Evolutionary conservation across 2,797 vertebrate genomes (phyloP), one percentile per base, ranked within the genome.

Genomic region (Urocyon cinereoargenteus): DNA sequence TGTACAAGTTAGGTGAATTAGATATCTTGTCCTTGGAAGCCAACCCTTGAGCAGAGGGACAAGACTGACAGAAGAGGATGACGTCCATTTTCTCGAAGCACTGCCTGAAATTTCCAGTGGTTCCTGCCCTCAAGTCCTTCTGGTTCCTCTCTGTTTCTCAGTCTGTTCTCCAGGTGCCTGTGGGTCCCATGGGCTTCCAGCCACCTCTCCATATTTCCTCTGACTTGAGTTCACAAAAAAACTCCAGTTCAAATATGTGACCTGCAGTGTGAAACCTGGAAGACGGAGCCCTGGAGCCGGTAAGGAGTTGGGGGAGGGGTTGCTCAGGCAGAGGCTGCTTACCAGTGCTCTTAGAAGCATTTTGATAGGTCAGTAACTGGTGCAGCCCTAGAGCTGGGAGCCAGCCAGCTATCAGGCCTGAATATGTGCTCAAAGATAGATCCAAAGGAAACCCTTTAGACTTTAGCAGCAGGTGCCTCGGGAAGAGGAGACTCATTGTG

Each of bases 161-260:
- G 36, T 77, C 68, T 87, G 6, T 75, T 84, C 79, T 45, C 28
- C 16, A 75, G 57, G 8, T 45, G 22, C 34, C 59, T 34, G 12
- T 66, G 16, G 78, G 12, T 55, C 16, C 55, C 15, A 1, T 68
- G 51, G 21, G 51, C 36, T 77, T 31, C 59, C 57, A 82, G 66
- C 9, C 15, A 59, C 53, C 21, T 40, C 66, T 59, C 57, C 40
- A n/a, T 15, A 53, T 82, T 82, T 75, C 77, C 26, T 94, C 51
- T 66, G 55, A 73, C 86, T 57, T 82, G 40, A 68, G 24, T 45
- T 91, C 66, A 94, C 2, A 21, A 75, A 90, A 73, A 53, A 93
- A 53, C 4, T 91, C 26, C 31, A 82, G 10, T 13, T 59, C 77
- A 62, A 64, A 26, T 10, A 9, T 15, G 87, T 26, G 12, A 22